A percentile compares a stretch with the other conserved stretches of the same genome.
Conservation (phyloP, 2,797 vertebrate genomes). For the Clarias fuscus region DNA sequence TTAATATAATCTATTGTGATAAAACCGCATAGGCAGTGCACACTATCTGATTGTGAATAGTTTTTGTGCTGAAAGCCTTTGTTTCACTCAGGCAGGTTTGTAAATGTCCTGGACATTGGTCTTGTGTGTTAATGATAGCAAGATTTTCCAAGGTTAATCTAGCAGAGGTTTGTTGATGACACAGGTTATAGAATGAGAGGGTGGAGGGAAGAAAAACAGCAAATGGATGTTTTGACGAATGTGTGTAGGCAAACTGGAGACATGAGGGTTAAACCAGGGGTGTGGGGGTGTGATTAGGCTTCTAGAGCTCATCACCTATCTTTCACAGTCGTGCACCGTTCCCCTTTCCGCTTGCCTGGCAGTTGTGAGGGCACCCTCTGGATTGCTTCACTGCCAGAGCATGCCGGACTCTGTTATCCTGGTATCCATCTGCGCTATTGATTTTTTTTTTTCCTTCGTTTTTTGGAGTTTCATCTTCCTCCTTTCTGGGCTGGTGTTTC, state of each 20-base stretch:
- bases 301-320: conserved; percentile 72
- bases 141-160: conserved; percentile 10
- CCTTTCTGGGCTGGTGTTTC: conserved; percentile 67
- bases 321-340: conserved; percentile 68
- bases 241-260: conserved; percentile 45
- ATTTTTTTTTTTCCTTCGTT: conserved; percentile 69
- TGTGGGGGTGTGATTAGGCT: conserved; percentile 66
- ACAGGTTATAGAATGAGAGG: conserved; percentile 31
- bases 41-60: not conserved
- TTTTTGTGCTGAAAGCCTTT: not conserved
- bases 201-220: conserved; percentile 35
- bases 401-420: conserved; percentile 81
- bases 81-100: not conserved
- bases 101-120: not conserved
- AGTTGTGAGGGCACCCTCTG: conserved; percentile 82
- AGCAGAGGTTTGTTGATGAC: conserved; percentile 19
- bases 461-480: conserved; percentile 81
- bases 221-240: conserved; percentile 34
- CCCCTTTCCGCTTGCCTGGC: conserved; percentile 74
- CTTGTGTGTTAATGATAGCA: conserved; percentile 3
- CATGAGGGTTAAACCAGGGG: conserved; percentile 48
- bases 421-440: conserved; percentile 83
- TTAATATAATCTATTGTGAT: not conserved
- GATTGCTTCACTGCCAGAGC: conserved; percentile 78
- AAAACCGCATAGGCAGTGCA: not conserved